Percentiles rank a stretch among this genome's conserved stretches.
These are phyloP conservation scores for Pollimyrus isidori DNA, from an alignment of 2,113 vertebrate species.

Conservation along the genomic window DNA sequence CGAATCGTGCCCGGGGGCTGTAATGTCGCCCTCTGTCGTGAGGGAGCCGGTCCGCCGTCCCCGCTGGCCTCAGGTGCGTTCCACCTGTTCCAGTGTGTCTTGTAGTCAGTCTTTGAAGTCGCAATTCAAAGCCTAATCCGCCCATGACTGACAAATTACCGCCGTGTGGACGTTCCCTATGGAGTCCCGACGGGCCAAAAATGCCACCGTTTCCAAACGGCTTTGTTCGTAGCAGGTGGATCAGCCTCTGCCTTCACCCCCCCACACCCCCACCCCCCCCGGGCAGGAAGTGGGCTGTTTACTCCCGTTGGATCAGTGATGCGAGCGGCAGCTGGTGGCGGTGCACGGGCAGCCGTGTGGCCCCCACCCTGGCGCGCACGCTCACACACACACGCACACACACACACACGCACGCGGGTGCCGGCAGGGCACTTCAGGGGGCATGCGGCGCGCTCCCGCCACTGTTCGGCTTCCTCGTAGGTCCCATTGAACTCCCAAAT, in stretches of 20 bases:
- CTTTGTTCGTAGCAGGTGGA: conserved; percentile 51
- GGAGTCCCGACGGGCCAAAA: conserved; percentile 24
- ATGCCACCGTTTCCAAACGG: conserved; percentile 23
- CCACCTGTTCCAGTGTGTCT: not conserved
- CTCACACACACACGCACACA: not conserved
- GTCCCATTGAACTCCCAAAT: conserved; percentile 49
- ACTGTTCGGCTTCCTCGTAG: conserved; percentile 41
- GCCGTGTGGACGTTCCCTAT: conserved; percentile 31
- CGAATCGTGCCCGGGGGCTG: not conserved
- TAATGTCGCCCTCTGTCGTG: not conserved
- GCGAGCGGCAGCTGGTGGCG: conserved; percentile 19
- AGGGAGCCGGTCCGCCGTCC: not conserved
- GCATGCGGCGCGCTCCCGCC: conserved; percentile 28
- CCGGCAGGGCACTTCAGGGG: conserved; percentile 19
- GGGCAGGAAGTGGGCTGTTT: conserved; percentile 39
- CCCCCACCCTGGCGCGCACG: conserved; percentile 5
- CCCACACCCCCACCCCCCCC: not conserved
- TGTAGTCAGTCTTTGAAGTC: conserved; percentile 12
- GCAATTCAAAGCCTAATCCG: conserved; percentile 29
- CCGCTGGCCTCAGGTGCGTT: not conserved
- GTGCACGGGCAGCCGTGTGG: conserved; percentile 15
- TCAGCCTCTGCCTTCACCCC: conserved; percentile 35
- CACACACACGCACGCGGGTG: not conserved
- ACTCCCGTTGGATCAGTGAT: conserved; percentile 23
- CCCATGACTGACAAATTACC: conserved; percentile 33